phyloP scores from a whole-genome alignment of 2,888 invertebrate genomes.

The Aricia artaxerxes region DNA sequence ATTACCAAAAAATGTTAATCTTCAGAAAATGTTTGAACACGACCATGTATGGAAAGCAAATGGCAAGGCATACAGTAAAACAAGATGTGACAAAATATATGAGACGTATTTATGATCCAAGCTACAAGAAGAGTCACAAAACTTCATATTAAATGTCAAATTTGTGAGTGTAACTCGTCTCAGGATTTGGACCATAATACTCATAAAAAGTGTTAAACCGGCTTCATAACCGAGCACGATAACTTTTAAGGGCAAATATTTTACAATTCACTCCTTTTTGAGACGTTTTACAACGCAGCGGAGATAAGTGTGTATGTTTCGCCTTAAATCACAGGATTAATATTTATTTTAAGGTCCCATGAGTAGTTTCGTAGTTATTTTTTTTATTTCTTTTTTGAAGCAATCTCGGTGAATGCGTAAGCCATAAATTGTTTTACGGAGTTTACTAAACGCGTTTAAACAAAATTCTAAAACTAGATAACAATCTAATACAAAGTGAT shows the following conservation, averaged over 20 bases:
- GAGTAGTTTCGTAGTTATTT: background rate
- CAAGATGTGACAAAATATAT: conserved; percentile 55
- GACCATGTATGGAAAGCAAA: conserved; percentile 49
- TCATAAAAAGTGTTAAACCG: conserved; percentile 60
- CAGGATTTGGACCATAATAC: conserved; percentile 39
- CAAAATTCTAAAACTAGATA: no score
- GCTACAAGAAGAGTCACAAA: background rate
- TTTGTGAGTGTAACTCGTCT: background rate
- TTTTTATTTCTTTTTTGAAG: background rate
- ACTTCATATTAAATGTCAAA: background rate
- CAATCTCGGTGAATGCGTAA: background rate
- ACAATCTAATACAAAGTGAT: no score
- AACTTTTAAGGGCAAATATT: conserved; percentile 53
- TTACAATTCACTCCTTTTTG: conserved; percentile 31
- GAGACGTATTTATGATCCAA: conserved; percentile 48
- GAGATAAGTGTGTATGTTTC: conserved; percentile 28
- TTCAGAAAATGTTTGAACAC: conserved; percentile 43
- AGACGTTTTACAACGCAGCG: conserved; percentile 25
- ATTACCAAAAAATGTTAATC: conserved; percentile 11
- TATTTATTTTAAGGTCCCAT: background rate
- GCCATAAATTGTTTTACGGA: background rate
- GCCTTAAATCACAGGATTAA: conserved; percentile 2
- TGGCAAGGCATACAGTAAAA: conserved; percentile 57
- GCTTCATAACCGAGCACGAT: conserved; percentile 52
- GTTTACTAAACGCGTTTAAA: background rate